phyloP scores from a whole-genome alignment of 1,140 invertebrate genomes.

The Armadillidium nasatum region DNA sequence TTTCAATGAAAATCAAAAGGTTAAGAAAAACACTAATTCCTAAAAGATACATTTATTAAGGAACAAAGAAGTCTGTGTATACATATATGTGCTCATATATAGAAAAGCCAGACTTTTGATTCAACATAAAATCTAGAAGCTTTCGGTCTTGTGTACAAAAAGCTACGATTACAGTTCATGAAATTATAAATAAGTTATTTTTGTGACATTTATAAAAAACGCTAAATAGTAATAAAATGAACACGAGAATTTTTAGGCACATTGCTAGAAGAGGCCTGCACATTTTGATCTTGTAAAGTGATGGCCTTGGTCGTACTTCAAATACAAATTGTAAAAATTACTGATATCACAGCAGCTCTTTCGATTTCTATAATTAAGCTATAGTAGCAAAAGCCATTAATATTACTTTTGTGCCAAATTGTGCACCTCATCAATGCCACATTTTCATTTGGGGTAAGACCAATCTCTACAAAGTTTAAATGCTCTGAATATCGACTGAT shows the following conservation, averaged over 20 bases:
- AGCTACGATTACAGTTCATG: not conserved
- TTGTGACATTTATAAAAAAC: no score
- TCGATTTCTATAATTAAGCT: not conserved
- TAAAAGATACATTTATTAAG: constrained; percentile 14
- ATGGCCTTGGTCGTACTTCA: not conserved
- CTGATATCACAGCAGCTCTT: constrained; percentile 7
- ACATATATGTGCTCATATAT: constrained; percentile 5
- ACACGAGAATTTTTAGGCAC: not conserved
- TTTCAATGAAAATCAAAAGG: no score
- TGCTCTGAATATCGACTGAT: not conserved
- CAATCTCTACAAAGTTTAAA: not conserved
- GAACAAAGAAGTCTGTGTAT: not conserved
- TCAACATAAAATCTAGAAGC: not conserved
- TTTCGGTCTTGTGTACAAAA: not conserved
- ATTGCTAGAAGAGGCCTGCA: constrained; percentile 4
- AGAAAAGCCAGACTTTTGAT: not conserved
- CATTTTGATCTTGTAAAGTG: not conserved
- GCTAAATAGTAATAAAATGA: not conserved
- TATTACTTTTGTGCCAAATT: not conserved
- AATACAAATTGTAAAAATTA: not conserved
- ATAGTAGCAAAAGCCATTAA: not conserved
- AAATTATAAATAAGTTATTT: no score
- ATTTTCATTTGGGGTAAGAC: no score
- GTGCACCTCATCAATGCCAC: no score
- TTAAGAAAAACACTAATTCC: not conserved